phyloP scores from a whole-genome alignment of 2,888 invertebrate genomes.

The Periphyllus acericola region DNA sequence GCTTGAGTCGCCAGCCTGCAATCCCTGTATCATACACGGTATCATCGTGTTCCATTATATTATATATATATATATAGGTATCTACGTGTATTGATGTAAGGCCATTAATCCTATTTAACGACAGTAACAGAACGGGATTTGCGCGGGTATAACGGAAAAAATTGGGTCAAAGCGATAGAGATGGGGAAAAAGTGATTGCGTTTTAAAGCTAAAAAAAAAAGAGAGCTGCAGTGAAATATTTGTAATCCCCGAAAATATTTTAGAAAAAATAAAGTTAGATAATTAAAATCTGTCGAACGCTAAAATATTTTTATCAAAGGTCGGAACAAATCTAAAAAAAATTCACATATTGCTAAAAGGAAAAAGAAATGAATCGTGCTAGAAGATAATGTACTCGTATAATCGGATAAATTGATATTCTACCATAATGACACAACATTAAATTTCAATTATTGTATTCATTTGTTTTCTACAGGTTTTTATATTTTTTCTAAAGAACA shows the following conservation, averaged over 20 bases:
- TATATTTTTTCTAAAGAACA: too few relatives aligned
- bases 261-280: neutral
- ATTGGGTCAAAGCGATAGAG: conserved; percentile 3
- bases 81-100: conserved; percentile 25
- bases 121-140: conserved; percentile 27
- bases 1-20: neutral
- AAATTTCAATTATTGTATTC: neutral
- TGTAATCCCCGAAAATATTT: neutral
- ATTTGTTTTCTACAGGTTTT: too few relatives aligned
- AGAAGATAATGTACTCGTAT: neutral
- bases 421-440: neutral
- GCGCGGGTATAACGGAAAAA: conserved; percentile 11
- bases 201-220: conserved; percentile 35
- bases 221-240: neutral
- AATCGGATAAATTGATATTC: neutral
- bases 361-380: neutral
- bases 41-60: neutral
- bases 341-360: neutral
- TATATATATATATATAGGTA: neutral
- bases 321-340: neutral
- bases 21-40: neutral
- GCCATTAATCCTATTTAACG: conserved; percentile 46
- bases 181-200: neutral
- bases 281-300: neutral
- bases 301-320: neutral